These are phyloP conservation scores for Muscicapa comitata DNA, from an alignment of 2,797 vertebrate species.

Conservation along the genomic window DNA sequence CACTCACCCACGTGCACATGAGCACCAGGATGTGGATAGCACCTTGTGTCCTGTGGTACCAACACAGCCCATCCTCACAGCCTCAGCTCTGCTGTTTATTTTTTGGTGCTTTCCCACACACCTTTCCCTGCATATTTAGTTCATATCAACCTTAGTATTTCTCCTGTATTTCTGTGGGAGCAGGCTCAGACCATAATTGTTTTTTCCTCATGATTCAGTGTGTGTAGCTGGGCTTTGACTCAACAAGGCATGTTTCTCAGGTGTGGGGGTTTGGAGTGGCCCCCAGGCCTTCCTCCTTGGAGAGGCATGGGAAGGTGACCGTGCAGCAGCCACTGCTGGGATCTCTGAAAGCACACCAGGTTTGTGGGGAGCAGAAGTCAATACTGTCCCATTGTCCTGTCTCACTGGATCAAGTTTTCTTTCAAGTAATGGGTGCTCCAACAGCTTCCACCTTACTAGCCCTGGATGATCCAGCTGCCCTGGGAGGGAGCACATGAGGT, in stretches of 20 bases:
- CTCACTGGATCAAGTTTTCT: background rate
- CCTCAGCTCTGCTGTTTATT: background rate
- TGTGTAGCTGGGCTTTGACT: background rate
- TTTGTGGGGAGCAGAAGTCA: background rate
- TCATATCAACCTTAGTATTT: background rate
- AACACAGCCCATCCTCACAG: accelerated
- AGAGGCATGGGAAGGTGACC: accelerated
- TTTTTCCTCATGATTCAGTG: background rate
- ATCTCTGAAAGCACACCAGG: background rate
- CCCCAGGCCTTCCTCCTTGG: background rate
- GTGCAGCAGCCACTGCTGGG: background rate
- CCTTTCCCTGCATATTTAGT: background rate
- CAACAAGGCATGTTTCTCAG: accelerated
- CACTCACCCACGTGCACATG: accelerated
- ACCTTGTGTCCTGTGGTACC: background rate
- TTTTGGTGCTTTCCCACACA: background rate
- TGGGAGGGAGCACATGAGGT: background rate
- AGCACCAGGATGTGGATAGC: background rate
- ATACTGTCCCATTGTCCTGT: background rate
- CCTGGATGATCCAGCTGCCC: background rate
- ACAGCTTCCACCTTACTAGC: background rate
- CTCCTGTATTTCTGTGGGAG: background rate
- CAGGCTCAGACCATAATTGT: background rate
- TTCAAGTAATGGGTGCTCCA: background rate
- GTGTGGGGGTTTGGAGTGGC: background rate